These are phyloP conservation scores for Psilopogon haemacephalus DNA, from an alignment of 2,113 vertebrate species.

Conservation along the genomic window DNA sequence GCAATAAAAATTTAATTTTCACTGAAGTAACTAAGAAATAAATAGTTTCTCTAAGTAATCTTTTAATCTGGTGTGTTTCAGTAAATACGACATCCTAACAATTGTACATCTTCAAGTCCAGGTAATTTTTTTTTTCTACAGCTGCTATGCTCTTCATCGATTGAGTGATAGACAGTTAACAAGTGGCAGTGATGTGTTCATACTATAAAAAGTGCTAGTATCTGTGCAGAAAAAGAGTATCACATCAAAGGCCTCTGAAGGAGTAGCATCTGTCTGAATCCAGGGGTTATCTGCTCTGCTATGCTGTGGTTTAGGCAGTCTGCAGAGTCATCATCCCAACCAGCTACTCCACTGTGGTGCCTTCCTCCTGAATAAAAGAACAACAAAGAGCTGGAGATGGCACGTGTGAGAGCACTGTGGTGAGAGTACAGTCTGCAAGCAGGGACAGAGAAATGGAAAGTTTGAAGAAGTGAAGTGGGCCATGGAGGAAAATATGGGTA, in stretches of 20 bases:
- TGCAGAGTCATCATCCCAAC: not conserved
- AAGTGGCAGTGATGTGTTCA: not conserved
- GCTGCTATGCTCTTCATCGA: not conserved
- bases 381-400: not conserved
- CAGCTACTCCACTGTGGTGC: not conserved
- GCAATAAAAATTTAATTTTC: not conserved
- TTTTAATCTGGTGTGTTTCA: not conserved
- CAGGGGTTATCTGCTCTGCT: not conserved
- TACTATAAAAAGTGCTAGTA: not conserved
- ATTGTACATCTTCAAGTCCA: not conserved
- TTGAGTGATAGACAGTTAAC: not conserved
- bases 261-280: accelerated
- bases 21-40: not conserved
- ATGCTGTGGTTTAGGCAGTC: not conserved
- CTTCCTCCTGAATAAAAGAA: not conserved
- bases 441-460: not conserved
- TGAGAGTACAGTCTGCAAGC: not conserved
- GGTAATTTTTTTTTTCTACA: not conserved
- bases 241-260: not conserved
- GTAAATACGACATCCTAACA: not conserved
- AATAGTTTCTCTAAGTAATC: not conserved
- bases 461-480: accelerated
- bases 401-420: not conserved
- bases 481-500: not conserved
- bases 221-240: not conserved